Evolutionary conservation across 2,113 vertebrate species (phyloP).

Genomic region (Upupa epops): DNA sequence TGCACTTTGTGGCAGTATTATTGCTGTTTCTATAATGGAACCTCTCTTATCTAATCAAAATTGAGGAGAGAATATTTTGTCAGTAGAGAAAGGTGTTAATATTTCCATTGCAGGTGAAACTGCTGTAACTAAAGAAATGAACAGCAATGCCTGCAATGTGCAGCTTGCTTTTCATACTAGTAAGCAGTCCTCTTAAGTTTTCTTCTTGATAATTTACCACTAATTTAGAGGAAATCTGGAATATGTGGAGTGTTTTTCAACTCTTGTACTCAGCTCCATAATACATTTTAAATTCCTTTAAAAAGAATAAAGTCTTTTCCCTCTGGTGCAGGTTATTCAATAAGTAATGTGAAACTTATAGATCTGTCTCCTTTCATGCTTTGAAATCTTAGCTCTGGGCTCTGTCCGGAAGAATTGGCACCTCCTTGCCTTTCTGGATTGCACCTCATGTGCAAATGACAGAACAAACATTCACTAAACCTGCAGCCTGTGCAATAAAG

Average conservation of each 20-base stretch:
- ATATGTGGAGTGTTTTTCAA: background rate
- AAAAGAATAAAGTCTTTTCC: background rate
- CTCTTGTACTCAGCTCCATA: background rate
- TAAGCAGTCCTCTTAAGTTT: background rate
- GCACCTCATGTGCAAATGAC: background rate
- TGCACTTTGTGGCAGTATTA: background rate
- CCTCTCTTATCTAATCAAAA: background rate
- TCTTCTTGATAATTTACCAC: background rate
- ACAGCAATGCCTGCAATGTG: background rate
- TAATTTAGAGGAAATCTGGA: background rate
- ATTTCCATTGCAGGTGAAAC: background rate
- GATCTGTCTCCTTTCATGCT: background rate
- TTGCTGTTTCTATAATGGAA: background rate
- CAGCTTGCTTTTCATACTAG: background rate
- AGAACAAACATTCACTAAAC: background rate
- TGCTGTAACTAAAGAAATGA: background rate
- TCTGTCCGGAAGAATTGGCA: background rate
- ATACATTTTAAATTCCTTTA: background rate
- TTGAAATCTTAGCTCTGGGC: background rate
- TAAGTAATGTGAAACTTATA: background rate
- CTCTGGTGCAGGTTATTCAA: background rate
- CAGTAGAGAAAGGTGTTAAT: background rate
- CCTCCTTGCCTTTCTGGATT: background rate
- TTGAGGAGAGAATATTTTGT: background rate
- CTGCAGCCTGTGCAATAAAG: background rate